A percentile compares a stretch with the other conserved stretches of the same genome.
Conservation (phyloP, 2,797 vertebrate species). For the Tinamus major region DNA sequence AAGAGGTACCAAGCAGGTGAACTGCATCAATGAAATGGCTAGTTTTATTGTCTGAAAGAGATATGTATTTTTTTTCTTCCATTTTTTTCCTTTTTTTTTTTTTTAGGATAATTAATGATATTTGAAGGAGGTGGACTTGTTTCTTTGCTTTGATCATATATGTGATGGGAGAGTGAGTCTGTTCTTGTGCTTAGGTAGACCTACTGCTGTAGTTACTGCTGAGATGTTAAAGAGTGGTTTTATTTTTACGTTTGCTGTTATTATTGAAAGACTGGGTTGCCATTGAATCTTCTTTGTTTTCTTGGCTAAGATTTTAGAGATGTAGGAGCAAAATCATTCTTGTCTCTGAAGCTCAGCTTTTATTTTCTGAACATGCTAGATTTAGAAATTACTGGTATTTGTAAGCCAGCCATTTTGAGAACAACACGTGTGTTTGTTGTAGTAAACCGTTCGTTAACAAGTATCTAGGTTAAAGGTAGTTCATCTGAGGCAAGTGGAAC, state of each 20-base stretch:
- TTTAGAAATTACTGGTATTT: not conserved
- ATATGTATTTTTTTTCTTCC: not conserved
- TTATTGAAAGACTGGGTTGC: not conserved
- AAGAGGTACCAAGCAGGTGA: not conserved
- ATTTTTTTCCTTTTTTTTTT: not conserved
- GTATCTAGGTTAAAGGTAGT: not conserved
- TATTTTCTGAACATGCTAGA: not conserved
- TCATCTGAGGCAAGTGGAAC: not conserved
- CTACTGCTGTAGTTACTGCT: no score
- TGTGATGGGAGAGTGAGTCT: no score
- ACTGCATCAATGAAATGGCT: not conserved
- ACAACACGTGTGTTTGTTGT: not conserved
- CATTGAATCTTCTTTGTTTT: not conserved
- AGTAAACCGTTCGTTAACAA: not conserved
- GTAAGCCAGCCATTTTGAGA: not conserved
- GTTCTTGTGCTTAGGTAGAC: no score
- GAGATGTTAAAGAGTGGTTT: no score
- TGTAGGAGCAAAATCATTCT: not conserved
- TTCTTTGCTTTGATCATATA: no score
- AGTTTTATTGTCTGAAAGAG: not conserved
- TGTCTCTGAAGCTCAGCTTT: not conserved
- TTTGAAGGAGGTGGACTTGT: no score
- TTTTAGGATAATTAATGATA: not conserved
- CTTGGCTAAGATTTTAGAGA: not conserved
- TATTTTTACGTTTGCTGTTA: not conserved